Evolutionary conservation across 2,888 invertebrate species (phyloP).

Genomic region (Chromoteleia sp.): DNA sequence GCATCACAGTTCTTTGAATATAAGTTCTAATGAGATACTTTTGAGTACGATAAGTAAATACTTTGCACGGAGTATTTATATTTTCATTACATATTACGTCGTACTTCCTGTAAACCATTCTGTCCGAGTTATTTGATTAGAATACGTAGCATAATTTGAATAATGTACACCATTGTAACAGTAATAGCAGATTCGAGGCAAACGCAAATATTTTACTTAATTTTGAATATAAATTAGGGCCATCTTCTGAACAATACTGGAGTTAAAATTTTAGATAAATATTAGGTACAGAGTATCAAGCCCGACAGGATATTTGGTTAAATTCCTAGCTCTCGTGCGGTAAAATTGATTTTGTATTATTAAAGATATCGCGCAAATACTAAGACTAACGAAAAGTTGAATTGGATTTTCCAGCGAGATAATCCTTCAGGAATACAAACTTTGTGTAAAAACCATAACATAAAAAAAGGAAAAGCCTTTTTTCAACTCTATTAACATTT

Average conservation of each 20-base stretch:
- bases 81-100: constrained; percentile 2
- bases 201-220: constrained; percentile 41
- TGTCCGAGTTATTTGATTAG: constrained; percentile 17
- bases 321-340: constrained; percentile 6
- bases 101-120: constrained; percentile 4
- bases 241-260: constrained; percentile 17
- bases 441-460: not conserved
- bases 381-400: constrained; percentile 12
- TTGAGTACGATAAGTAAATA: not conserved
- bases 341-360: constrained; percentile 40
- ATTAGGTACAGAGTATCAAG: constrained; percentile 8
- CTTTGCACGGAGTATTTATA: constrained; percentile 4
- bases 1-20: too few species aligned
- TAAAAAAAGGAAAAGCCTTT: constrained; percentile 1
- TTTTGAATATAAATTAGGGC: constrained; percentile 31
- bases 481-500: constrained; percentile 25
- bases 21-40: not conserved
- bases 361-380: not conserved
- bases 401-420: not conserved
- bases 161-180: constrained; percentile 31
- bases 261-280: constrained; percentile 36
- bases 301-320: constrained; percentile 3
- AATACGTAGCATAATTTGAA: constrained; percentile 26
- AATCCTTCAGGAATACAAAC: not conserved
- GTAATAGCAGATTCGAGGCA: constrained; percentile 26